Evolutionary conservation across 2,888 invertebrate species (phyloP).

Genomic region (Argyresthia albistria): DNA sequence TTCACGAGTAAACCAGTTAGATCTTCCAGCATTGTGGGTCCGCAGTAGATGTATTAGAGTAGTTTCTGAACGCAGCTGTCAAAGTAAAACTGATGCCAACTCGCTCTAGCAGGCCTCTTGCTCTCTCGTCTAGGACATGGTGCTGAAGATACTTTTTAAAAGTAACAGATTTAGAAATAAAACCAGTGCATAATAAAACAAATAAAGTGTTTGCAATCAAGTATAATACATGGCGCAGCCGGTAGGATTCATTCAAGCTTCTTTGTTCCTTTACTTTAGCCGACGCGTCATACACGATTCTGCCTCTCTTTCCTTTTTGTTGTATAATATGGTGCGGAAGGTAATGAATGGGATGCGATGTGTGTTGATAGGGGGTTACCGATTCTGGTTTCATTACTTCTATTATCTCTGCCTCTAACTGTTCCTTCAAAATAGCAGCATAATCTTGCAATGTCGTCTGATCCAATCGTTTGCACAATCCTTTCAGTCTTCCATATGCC

Average conservation of each 20-base stretch:
- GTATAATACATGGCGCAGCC: too few species aligned
- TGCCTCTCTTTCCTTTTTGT: slow-evolving; percentile 1
- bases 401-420: neutral
- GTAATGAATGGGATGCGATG: slow-evolving; percentile 4
- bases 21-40: slow-evolving; percentile 3
- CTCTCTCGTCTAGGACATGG: too few species aligned
- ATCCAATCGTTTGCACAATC: slow-evolving; percentile 8
- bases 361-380: too few species aligned
- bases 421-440: neutral
- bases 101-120: too few species aligned
- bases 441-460: neutral
- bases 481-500: slow-evolving; percentile 9
- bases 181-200: too few species aligned
- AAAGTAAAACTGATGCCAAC: too few species aligned
- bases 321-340: slow-evolving; percentile 5
- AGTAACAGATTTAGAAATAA: too few species aligned
- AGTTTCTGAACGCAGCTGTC: too few species aligned
- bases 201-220: too few species aligned
- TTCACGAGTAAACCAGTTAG: neutral
- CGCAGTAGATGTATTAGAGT: too few species aligned
- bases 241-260: slow-evolving; percentile 7
- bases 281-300: slow-evolving; percentile 6
- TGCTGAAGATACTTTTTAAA: too few species aligned
- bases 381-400: neutral
- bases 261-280: neutral